phyloP scores from a whole-genome alignment of 1,140 invertebrate species.

The Maniola jurtina region DNA sequence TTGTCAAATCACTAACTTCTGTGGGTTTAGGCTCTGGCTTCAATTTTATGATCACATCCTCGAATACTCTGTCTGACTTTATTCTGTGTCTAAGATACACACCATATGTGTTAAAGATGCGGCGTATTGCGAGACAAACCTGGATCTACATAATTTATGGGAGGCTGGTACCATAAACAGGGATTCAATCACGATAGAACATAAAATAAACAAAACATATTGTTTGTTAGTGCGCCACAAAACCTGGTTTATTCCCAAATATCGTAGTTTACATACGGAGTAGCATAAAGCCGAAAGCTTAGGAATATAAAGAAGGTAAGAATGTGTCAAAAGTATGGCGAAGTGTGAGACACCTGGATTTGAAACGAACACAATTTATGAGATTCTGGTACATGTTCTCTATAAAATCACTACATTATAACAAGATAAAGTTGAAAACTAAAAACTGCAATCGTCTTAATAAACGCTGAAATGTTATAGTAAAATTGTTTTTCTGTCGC shows the following conservation, averaged over 20 bases:
- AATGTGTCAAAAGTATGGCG: not conserved
- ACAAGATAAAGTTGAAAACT: too few relatives aligned
- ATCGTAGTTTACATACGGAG: not conserved
- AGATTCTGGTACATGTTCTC: not conserved
- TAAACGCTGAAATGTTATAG: too few relatives aligned
- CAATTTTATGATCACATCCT: too few relatives aligned
- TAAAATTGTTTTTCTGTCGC: too few relatives aligned
- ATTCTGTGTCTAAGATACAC: not conserved
- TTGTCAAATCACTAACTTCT: too few relatives aligned
- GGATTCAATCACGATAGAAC: constrained; percentile 6
- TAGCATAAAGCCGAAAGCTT: not conserved
- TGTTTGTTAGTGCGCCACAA: not conserved
- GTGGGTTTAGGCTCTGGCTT: too few relatives aligned
- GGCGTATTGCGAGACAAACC: constrained; percentile 1
- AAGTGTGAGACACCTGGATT: not conserved
- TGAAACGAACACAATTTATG: not conserved
- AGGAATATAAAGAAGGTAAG: not conserved
- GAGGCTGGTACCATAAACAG: constrained; percentile 3
- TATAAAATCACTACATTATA: too few relatives aligned
- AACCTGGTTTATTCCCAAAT: not conserved
- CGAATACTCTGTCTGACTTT: too few relatives aligned
- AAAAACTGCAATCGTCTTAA: too few relatives aligned
- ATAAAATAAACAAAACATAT: not conserved
- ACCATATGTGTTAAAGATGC: not conserved
- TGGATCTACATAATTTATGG: constrained; percentile 12